phyloP scores from a whole-genome alignment of 2,113 vertebrate genomes.

The Podilymbus podiceps region DNA sequence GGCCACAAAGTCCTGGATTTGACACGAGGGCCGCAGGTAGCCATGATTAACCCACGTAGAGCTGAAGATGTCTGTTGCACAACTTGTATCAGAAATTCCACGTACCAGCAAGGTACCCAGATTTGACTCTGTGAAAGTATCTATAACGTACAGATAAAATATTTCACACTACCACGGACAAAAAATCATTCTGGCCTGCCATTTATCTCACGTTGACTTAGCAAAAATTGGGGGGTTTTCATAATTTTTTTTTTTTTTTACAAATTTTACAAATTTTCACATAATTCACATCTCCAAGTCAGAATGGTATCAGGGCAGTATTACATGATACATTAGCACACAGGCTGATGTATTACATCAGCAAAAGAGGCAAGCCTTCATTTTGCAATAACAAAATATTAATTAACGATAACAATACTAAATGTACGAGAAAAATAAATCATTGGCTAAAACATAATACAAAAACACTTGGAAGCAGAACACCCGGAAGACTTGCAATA shows the following conservation, averaged over 20 bases:
- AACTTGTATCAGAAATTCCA: neutral
- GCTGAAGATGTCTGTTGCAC: neutral
- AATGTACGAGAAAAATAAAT: neutral
- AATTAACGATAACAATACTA: neutral
- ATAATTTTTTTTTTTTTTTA: too few species aligned
- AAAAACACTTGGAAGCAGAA: neutral
- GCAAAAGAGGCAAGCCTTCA: neutral
- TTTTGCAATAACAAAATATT: neutral
- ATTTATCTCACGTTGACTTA: neutral
- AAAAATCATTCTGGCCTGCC: neutral
- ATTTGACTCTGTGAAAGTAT: neutral
- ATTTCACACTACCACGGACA: accelerated
- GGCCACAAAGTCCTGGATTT: neutral
- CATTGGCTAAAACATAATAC: neutral
- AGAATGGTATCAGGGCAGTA: neutral
- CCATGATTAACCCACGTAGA: accelerated
- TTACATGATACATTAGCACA: neutral
- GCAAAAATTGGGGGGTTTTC: neutral
- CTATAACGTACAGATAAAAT: neutral
- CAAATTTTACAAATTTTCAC: neutral
- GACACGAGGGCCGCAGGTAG: neutral
- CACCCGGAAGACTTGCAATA: neutral
- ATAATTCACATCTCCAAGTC: neutral
- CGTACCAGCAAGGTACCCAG: neutral
- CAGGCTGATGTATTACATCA: neutral